A percentile compares a stretch with the other conserved stretches of the same genome.
phyloP scores from a whole-genome alignment of 2,797 vertebrate genomes.

The Crenichthys baileyi region DNA sequence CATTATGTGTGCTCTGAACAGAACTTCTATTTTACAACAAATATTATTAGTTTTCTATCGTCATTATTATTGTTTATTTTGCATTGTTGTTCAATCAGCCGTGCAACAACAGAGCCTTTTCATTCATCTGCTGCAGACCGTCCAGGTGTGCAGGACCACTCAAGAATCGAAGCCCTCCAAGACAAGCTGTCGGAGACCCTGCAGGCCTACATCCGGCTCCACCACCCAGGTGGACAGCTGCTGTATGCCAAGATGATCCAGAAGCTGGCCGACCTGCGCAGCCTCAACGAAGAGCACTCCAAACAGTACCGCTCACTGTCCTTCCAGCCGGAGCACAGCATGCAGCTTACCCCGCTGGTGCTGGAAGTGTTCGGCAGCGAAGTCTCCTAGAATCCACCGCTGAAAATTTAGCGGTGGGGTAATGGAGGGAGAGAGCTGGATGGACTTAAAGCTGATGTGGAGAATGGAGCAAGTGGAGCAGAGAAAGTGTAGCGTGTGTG shows the following conservation, averaged over 20 bases:
- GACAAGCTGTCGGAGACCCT: conserved; percentile 91
- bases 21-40: neutral
- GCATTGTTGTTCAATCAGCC: neutral
- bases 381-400: conserved; percentile 90
- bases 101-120: neutral
- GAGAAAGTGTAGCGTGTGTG: conserved; percentile 27
- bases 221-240: conserved; percentile 88
- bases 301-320: conserved; percentile 95
- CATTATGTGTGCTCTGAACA: neutral
- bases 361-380: conserved; percentile 96
- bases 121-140: conserved; percentile 81
- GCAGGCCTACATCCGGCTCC: conserved; percentile 92
- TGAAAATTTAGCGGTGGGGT: conserved; percentile 76
- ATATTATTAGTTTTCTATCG: neutral
- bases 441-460: conserved; percentile 55
- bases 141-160: conserved; percentile 90
- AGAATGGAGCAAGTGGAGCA: conserved; percentile 25
- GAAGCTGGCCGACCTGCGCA: conserved; percentile 95
- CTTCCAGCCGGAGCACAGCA: conserved; percentile 93
- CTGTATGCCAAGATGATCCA: conserved; percentile 99
- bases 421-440: conserved; percentile 42
- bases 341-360: conserved; percentile 96
- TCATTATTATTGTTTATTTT: neutral
- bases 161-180: conserved; percentile 89
- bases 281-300: conserved; percentile 97